A percentile compares a stretch with the other conserved stretches of the same genome.
These are phyloP conservation scores for Gortyna flavago DNA, from an alignment of 2,888 invertebrate genomes.

Conservation along the genomic window DNA sequence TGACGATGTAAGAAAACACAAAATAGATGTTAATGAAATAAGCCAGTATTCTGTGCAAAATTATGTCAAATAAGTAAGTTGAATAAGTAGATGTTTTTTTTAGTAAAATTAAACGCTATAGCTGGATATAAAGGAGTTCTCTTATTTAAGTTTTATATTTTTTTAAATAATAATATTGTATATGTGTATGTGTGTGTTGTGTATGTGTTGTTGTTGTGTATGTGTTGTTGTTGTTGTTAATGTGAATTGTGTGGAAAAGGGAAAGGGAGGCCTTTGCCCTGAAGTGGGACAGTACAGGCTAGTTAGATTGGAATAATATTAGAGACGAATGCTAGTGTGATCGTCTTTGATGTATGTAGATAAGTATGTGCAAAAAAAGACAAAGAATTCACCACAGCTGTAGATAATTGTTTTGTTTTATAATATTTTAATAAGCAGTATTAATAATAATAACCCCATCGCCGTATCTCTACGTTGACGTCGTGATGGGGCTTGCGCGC, in stretches of 20 bases:
- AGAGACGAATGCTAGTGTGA: background rate
- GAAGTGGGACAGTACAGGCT: too few species aligned
- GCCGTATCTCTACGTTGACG: too few species aligned
- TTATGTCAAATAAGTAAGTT: slow-evolving; percentile 1
- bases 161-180: background rate
- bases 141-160: background rate
- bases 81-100: background rate
- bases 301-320: too few species aligned
- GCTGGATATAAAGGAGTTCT: background rate
- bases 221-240: too few species aligned
- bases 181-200: too few species aligned
- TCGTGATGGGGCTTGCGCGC: too few species aligned
- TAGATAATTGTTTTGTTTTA: slow-evolving; percentile 4
- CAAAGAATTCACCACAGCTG: background rate
- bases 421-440: background rate
- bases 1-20: slow-evolving; percentile 39
- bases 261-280: too few species aligned
- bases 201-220: too few species aligned
- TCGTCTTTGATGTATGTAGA: too few species aligned
- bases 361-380: background rate
- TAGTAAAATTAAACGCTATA: slow-evolving; percentile 9
- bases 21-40: slow-evolving; percentile 14
- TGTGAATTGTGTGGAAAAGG: too few species aligned
- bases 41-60: slow-evolving; percentile 8
- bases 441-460: too few species aligned